Conservation (phyloP, 2,888 invertebrate genomes). For the Furcula furcula region DNA sequence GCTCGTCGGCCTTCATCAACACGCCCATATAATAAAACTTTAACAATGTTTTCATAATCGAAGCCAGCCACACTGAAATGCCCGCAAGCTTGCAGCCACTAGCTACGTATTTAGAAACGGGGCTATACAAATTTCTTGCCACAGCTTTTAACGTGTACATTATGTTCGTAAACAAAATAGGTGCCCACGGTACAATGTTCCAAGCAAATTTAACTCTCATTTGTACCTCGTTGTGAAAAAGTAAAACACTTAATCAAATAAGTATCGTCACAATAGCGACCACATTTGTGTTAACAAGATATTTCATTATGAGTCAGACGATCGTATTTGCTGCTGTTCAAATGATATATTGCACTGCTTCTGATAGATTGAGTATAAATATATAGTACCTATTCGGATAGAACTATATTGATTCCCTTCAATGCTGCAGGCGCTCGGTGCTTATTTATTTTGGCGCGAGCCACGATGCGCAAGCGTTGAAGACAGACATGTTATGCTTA, state of each 20-base stretch:
- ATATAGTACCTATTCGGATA: conserved; percentile 11
- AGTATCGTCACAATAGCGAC: conserved; percentile 4
- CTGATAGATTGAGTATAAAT: not conserved
- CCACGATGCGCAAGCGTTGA: conserved; percentile 64
- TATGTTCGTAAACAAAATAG: conserved; percentile 36
- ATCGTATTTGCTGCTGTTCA: not conserved
- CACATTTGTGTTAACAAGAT: conserved; percentile 1
- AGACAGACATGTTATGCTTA: conserved; percentile 69
- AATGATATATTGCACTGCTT: not conserved
- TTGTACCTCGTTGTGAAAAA: conserved; percentile 19
- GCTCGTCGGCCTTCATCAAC: conserved; percentile 71
- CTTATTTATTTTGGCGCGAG: conserved; percentile 74
- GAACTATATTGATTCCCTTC: conserved; percentile 33
- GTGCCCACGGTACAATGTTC: conserved; percentile 22
- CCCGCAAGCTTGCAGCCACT: conserved; percentile 45
- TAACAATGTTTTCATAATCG: conserved; percentile 79
- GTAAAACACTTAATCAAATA: conserved; percentile 47
- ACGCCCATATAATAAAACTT: conserved; percentile 74
- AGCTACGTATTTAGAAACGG: conserved; percentile 62
- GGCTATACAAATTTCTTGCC: conserved; percentile 55
- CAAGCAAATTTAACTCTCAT: conserved; percentile 22
- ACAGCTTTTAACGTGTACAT: conserved; percentile 37
- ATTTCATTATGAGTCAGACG: not conserved
- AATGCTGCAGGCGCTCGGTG: conserved; percentile 36
- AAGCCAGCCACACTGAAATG: conserved; percentile 52